Percentiles rank a stretch among this genome's conserved stretches.
These are phyloP conservation scores for Acanthaster planci DNA, from an alignment of 35 echinoderm and acorn worm genomes.

Conservation along the genomic window DNA sequence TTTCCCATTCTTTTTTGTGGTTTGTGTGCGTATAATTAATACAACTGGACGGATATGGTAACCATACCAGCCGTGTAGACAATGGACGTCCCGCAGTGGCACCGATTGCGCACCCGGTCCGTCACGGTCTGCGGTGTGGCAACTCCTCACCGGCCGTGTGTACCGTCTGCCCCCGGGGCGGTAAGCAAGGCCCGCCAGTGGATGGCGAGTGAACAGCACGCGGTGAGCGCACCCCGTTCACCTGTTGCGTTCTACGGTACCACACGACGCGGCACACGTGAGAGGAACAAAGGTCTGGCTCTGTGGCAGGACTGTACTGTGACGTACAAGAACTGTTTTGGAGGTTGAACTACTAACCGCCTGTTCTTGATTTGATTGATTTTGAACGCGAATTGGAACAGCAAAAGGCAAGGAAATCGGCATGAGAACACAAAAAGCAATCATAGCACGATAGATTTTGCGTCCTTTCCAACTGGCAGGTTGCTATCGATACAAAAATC, in stretches of 20 bases:
- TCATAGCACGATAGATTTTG: too few relatives aligned
- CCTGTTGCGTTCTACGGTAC: slow-evolving; percentile 19
- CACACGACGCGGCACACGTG: background rate
- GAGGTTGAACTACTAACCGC: too few relatives aligned
- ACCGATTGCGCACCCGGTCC: background rate
- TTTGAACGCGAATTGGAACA: too few relatives aligned
- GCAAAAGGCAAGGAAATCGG: too few relatives aligned
- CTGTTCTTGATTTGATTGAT: too few relatives aligned
- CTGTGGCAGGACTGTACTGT: too few relatives aligned
- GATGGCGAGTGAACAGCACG: background rate
- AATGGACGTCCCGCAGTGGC: background rate
- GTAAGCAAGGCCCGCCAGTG: background rate
- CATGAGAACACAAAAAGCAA: too few relatives aligned
- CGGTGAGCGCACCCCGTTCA: slow-evolving; percentile 9
- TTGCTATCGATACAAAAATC: too few relatives aligned
- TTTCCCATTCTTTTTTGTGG: background rate
- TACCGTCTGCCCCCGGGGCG: slow-evolving; percentile 22
- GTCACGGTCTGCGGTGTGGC: background rate
- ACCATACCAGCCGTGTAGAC: background rate
- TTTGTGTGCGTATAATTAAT: background rate
- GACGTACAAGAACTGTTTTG: too few relatives aligned
- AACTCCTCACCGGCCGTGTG: background rate
- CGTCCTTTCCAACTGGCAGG: too few relatives aligned
- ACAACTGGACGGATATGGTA: background rate
- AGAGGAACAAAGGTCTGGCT: slow-evolving; percentile 19